Evolutionary conservation across 2,888 invertebrate species (phyloP).

Genomic region (Caenorhabditis panamensis): DNA sequence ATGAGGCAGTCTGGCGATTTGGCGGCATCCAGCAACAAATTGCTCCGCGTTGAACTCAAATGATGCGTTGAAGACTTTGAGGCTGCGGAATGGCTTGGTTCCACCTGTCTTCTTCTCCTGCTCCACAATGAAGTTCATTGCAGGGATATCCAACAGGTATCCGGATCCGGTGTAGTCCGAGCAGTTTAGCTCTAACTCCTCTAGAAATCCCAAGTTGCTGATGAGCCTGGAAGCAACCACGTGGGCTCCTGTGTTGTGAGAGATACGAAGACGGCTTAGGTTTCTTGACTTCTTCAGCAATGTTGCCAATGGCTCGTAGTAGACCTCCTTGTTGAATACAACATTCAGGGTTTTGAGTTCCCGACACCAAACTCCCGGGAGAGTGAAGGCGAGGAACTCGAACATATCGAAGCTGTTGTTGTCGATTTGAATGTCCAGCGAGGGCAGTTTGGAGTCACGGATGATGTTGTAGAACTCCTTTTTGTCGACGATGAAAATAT

Average conservation of each 20-base stretch:
- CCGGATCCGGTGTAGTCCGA: slow-evolving; percentile 5
- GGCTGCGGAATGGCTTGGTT: slow-evolving; percentile 8
- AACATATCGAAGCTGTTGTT: background rate
- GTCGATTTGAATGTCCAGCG: slow-evolving; percentile 12
- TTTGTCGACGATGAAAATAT: slow-evolving; percentile 1
- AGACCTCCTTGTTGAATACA: background rate
- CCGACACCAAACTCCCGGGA: slow-evolving; percentile 12
- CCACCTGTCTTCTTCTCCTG: background rate
- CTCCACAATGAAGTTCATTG: background rate
- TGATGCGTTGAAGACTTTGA: slow-evolving; percentile 5
- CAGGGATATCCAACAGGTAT: background rate
- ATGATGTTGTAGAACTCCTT: slow-evolving; percentile 2
- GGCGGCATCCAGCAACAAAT: background rate
- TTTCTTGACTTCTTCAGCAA: slow-evolving; percentile 1
- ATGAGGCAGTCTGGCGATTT: background rate
- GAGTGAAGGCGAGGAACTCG: slow-evolving; percentile 12
- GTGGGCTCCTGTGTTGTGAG: background rate
- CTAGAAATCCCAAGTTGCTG: background rate
- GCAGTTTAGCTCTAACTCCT: slow-evolving; percentile 19
- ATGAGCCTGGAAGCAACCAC: background rate
- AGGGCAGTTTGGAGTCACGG: background rate
- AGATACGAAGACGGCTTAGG: slow-evolving; percentile 7
- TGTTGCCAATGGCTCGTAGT: background rate
- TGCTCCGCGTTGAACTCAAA: background rate
- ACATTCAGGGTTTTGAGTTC: slow-evolving; percentile 7